Percentiles rank a stretch among this genome's conserved stretches.
Conservation (phyloP, 2,888 invertebrate species). For the Colostygia pectinataria region DNA sequence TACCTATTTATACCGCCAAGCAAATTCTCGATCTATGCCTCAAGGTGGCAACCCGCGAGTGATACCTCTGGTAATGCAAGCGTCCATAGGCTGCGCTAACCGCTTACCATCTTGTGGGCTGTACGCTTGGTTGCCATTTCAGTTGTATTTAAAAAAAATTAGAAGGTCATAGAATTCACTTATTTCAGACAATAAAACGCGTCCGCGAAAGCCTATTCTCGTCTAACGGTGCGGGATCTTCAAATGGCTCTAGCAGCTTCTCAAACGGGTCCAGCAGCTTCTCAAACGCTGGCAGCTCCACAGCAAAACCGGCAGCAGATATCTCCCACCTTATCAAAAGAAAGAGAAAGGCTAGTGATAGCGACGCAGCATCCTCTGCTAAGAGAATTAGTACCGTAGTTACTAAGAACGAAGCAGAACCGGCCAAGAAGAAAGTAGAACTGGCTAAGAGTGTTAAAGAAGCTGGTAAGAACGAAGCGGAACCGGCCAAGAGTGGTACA, state of each 20-base stretch:
- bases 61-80: too few relatives aligned
- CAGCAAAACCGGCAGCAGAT: constrained; percentile 86
- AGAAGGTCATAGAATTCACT: too few relatives aligned
- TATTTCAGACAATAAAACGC: constrained; percentile 67
- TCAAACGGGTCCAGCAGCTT: constrained; percentile 54
- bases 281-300: constrained; percentile 45
- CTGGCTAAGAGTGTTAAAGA: background rate
- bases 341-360: constrained; percentile 87
- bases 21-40: too few relatives aligned
- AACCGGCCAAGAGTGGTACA: background rate
- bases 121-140: too few relatives aligned
- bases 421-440: background rate
- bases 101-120: too few relatives aligned
- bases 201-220: constrained; percentile 64
- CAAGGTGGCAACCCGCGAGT: too few relatives aligned
- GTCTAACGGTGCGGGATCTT: constrained; percentile 55
- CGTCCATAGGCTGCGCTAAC: too few relatives aligned
- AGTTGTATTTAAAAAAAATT: too few relatives aligned
- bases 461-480: background rate
- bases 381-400: constrained; percentile 79
- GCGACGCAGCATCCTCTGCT: constrained; percentile 79
- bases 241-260: constrained; percentile 55
- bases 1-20: too few relatives aligned
- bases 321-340: constrained; percentile 92
- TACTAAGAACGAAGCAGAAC: background rate